Base-by-base conservation (phyloP, 1,140 invertebrate genomes). In the Cyclina sinensis region DNA sequence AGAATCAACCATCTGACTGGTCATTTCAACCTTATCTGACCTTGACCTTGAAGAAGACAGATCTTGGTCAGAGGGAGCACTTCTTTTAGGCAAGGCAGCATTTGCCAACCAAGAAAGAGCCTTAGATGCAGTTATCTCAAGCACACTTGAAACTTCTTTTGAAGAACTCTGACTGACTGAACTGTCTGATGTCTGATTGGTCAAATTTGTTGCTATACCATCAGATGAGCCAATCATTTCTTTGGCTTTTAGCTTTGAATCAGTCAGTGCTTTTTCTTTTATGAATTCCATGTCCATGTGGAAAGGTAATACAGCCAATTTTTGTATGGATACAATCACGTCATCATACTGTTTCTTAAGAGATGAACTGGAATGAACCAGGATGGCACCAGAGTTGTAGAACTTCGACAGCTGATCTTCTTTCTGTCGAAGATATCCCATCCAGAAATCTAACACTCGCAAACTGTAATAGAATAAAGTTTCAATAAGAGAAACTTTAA, bases 381-480 rank as follows among this genome's bases (percentile, higher is more conserved):
- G 95, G 43, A 98, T 96, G 35, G 97, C 97, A 89, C 97, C 97
- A 14, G 96, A 96, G 24, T 96, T 96, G 93, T 98, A 98, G 94
- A 98, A 98, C 92, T 97, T 98, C 21, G 97, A 96, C 27, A 98
- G 95, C 14, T 98, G 96, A 16, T 97, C 97, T 94, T 98, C 98
- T 80, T 98, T 96, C 2, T 97, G 98, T 89, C 97, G 96, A 16
- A 98, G 95, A 92, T 98, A 98, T 35, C 97, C 97, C 85, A 98
- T 96, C 98, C 98, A 98, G 48, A 98, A 98, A 92, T 98, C 98
- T 89, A 98, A 95, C 59, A 98, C 97, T 74, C 97, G 96, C 83
- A 98, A 96, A 95, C 97, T 98, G 95, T 39, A 96, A 96, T 87
- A 68, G 57, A 73, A 82, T 54, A 84, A 27, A 14, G 35, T 48